A percentile compares a stretch with the other conserved stretches of the same genome.
Evolutionary conservation across 2,113 vertebrate genomes (phyloP).

Genomic region (Centropus bengalensis): DNA sequence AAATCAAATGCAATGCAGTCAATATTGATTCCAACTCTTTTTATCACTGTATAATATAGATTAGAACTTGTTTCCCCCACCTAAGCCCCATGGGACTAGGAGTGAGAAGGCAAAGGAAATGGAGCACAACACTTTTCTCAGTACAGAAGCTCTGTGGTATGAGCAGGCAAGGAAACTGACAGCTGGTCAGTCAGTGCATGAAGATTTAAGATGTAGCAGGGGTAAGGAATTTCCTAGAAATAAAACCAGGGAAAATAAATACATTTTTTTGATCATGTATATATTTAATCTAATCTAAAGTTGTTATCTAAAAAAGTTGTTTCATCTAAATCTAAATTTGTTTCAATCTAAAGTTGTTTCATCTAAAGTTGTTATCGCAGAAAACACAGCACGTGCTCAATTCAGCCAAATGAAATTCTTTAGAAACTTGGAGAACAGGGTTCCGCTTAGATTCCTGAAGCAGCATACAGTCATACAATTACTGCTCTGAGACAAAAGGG

Average conservation of each 20-base stretch:
- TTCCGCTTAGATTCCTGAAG: neutral
- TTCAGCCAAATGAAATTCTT: neutral
- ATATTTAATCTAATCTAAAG: neutral
- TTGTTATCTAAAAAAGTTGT: no score
- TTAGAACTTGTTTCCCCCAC: neutral
- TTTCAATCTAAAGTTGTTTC: neutral
- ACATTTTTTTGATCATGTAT: neutral
- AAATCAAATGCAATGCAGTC: neutral
- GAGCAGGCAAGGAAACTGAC: neutral
- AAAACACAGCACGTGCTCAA: conserved; percentile 20
- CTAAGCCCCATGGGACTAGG: neutral
- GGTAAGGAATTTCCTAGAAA: neutral
- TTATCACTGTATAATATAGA: neutral
- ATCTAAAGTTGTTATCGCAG: neutral
- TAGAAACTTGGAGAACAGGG: neutral
- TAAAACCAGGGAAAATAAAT: neutral
- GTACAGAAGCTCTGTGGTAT: neutral
- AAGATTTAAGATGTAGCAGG: neutral
- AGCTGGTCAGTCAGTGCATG: neutral
- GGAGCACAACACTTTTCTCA: neutral
- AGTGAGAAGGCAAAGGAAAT: neutral
- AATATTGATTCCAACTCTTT: neutral
- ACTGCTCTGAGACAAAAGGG: neutral
- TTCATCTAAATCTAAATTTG: no score
- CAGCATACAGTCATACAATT: neutral